phyloP scores from a whole-genome alignment of 2,797 vertebrate species.

The Urosaurus nigricauda region DNA sequence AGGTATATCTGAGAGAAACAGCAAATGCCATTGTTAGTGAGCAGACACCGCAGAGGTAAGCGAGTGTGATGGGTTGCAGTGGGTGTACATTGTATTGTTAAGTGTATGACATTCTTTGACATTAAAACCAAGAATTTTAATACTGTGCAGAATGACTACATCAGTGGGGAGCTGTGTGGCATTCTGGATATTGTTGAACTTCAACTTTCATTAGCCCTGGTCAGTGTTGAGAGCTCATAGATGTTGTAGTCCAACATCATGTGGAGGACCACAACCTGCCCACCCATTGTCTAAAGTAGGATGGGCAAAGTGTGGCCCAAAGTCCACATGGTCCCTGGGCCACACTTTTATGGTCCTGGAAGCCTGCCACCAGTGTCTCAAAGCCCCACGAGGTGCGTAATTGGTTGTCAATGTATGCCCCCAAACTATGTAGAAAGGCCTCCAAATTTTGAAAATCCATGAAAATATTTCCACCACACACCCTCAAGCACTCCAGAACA shows the following conservation, averaged over 20 bases:
- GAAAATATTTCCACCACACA: no score
- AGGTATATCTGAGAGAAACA: conserved; percentile 94
- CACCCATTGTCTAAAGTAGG: no score
- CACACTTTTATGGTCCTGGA: no score
- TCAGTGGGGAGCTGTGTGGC: neutral
- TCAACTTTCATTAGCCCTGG: neutral
- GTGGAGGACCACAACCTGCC: neutral
- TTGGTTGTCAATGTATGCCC: no score
- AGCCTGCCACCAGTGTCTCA: no score
- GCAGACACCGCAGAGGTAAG: conserved; percentile 94
- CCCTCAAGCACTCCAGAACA: no score
- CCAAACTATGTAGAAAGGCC: no score
- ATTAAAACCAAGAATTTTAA: neutral
- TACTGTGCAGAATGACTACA: neutral
- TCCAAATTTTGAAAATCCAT: no score
- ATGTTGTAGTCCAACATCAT: neutral
- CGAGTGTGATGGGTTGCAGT: neutral
- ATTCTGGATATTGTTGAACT: neutral
- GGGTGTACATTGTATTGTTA: neutral
- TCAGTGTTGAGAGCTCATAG: neutral
- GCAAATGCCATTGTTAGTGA: conserved; percentile 94
- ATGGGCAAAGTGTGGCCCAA: no score
- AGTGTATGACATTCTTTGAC: neutral
- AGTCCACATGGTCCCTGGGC: no score
- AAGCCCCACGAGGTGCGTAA: no score